Base-by-base conservation (phyloP, 2,797 vertebrate genomes). In the Coregonus suidteri region DNA sequence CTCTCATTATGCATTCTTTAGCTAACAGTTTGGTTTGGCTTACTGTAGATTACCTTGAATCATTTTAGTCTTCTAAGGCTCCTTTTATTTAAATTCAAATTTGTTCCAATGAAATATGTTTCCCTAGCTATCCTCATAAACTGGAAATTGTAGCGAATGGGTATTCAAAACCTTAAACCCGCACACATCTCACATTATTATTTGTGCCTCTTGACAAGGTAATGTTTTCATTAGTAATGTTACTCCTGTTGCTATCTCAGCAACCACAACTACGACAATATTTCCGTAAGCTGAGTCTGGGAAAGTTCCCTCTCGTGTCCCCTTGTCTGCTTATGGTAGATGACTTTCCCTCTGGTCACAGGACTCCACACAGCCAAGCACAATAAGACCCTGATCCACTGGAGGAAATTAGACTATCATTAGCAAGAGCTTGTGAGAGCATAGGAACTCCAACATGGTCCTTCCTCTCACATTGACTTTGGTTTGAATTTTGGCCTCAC, bases 391-490 rank as follows among this genome's bases (percentile, higher is more conserved):
- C 74, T 77, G 52, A 85, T 87, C 78, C 72, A 51, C 62, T 71
- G 72, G 76, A 88, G 86, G 90, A 92, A 88, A 86, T 88, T 85
- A 79, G 75, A 83, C 78, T 82, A 62, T 88, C 81, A 83, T 25
- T 25, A 25, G 25, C 25, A 25, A 25, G 25, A 25, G 25, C 25
- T 25, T 25, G 25, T 25, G 25, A 88, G 77, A 68, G 82, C 81
- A 76, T 83, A 83, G 84, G 83, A 88, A 83, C 86, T 76, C 62
- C 83, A 76, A 83, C 76, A 14, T 78, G 81, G 79, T 81, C 2
- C 82, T 89, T 89, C 82, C 83, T 79, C 81, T 82, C 76, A 85
- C 64, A 74, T 69, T 69, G 68, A 73, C 79, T 34, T 34, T 34
- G 31, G 31, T 34, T 34, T 3, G 31, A 34, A 2, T 34, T 34